Evolutionary conservation across 2,113 vertebrate genomes (phyloP).

Genomic region (Rhinoderma darwinii): DNA sequence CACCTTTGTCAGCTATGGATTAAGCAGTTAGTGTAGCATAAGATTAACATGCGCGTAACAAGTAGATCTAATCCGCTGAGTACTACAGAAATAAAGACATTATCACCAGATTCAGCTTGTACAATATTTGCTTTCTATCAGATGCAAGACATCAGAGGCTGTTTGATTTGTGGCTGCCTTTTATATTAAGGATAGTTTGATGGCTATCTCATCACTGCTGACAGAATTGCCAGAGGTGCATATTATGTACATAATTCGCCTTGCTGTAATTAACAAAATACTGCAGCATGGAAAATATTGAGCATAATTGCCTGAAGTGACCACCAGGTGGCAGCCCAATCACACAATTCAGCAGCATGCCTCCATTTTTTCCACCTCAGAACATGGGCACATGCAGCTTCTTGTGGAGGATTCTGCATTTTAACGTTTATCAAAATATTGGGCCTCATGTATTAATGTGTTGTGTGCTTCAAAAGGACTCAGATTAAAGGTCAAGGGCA

Average conservation of each 20-base stretch:
- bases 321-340: constrained; percentile 3
- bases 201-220: constrained; percentile 28
- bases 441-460: neutral
- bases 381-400: neutral
- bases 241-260: neutral
- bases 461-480: neutral
- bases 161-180: neutral
- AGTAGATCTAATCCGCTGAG: neutral
- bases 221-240: neutral
- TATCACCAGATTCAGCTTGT: neutral
- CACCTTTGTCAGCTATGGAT: neutral
- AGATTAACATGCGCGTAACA: neutral
- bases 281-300: neutral
- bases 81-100: neutral
- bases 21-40: neutral
- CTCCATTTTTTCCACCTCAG: neutral
- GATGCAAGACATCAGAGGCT: constrained; percentile 11
- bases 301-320: no score
- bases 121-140: neutral
- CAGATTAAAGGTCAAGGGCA: no score
- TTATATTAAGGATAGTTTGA: neutral
- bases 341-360: neutral
- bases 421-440: neutral
- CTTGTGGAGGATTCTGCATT: neutral
- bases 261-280: constrained; percentile 5